phyloP scores from a whole-genome alignment of 2,797 vertebrate genomes.

The Gallinago nigripennis region DNA sequence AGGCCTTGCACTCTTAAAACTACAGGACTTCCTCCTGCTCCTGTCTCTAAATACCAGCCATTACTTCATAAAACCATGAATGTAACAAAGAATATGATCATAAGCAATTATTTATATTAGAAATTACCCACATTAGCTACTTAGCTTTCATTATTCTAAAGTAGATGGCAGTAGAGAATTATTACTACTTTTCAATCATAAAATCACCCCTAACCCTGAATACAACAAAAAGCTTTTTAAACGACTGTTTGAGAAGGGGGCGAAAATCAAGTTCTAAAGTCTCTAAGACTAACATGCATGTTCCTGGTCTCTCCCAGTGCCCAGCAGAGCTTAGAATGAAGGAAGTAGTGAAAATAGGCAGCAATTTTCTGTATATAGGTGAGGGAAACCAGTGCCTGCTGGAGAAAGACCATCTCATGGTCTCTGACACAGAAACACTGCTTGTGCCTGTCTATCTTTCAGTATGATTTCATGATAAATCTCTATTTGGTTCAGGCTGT shows the following conservation, averaged over 20 bases:
- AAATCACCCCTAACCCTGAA: background rate
- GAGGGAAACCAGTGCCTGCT: background rate
- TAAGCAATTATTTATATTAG: background rate
- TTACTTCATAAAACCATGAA: background rate
- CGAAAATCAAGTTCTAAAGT: background rate
- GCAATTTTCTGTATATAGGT: background rate
- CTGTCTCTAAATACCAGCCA: background rate
- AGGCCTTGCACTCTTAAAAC: background rate
- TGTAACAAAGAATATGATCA: background rate
- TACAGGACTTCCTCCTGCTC: background rate
- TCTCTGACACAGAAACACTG: background rate
- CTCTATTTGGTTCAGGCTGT: background rate
- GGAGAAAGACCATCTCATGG: background rate
- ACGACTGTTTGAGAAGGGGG: background rate
- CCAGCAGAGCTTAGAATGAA: background rate
- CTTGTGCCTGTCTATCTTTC: background rate
- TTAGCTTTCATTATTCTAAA: background rate
- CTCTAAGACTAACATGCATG: background rate
- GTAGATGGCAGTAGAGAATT: background rate
- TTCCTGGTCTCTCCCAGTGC: background rate
- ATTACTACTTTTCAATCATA: background rate
- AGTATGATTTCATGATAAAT: background rate
- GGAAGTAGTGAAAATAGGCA: background rate
- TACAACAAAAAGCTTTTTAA: background rate
- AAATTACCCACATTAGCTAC: background rate